Evolutionary conservation across 2,113 vertebrate genomes (phyloP).

Genomic region (Microcebus griseorufus): DNA sequence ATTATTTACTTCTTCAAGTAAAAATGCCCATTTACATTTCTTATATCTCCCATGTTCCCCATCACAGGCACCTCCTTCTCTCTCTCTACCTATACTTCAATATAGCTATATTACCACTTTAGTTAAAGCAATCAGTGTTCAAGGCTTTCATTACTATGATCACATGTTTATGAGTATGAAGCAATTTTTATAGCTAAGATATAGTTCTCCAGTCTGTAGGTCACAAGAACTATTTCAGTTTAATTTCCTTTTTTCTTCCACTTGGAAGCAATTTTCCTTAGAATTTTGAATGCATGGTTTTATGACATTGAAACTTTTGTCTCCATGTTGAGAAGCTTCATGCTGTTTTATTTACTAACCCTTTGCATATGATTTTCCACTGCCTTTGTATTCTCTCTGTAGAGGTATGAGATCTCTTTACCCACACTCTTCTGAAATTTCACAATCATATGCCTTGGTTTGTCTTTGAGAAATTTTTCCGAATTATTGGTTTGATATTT

Average conservation of each 20-base stretch:
- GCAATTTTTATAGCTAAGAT: neutral
- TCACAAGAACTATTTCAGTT: neutral
- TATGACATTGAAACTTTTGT: neutral
- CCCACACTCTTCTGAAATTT: neutral
- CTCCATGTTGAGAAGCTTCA: neutral
- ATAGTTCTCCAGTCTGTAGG: neutral
- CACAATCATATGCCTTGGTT: neutral
- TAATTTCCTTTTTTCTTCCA: neutral
- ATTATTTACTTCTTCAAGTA: neutral
- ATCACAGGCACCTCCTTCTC: neutral
- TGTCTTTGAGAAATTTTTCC: neutral
- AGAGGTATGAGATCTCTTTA: neutral
- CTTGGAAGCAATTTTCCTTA: neutral
- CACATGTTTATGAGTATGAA: neutral
- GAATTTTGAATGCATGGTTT: neutral
- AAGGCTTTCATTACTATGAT: neutral
- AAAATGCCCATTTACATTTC: neutral
- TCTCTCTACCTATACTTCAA: neutral
- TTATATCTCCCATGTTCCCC: fast-evolving
- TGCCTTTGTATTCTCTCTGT: neutral
- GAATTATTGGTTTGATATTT: neutral
- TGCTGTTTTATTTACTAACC: neutral
- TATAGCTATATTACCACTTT: neutral
- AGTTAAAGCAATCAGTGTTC: neutral
- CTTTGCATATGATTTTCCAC: neutral